Base-by-base conservation (phyloP, 2,797 vertebrate genomes). In the Luscinia megarhynchos region DNA sequence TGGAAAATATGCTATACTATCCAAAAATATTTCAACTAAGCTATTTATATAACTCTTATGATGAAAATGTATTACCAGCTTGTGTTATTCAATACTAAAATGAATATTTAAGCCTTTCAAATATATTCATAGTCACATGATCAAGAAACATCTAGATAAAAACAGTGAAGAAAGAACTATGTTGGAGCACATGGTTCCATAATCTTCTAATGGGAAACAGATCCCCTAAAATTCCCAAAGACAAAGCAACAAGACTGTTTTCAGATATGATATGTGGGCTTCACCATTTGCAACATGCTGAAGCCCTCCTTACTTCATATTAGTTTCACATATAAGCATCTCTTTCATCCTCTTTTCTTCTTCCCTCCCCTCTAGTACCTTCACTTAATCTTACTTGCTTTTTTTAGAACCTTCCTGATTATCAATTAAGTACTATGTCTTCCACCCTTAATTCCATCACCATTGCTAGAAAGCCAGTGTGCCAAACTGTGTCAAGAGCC, bases 311-410 rank as follows among this genome's bases (percentile, higher is more conserved):
- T 32, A 22, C 24, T 59, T 59, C 41, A 9, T 41, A 53, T 17
- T 74, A 66, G 75, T 75, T 91, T 91, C 41, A 68, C 0, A 0
- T 48, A 78, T 54, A 89, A 94, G 73, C 70, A 77, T 64, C 63
- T 72, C 78, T 89, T 79, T 73, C 89, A 96, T 69, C 69, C 76
- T 93, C 81, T 94, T 94, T 79, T 82, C 66, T 76, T 68, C 80
- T 84, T 84, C 57, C 67, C 38, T 85, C 69, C 55, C 51, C 48
- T 66, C 69, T 54, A 80, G 29, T 87, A 83, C 55, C 62, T 90
- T 89, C 72, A 87, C 67, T 86, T 96, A 94, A 92, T 89, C 91
- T 90, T 89, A 87, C 90, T 94, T 79, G 74, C 91, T 76, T 93
- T 87, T 95, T 96, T 88, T 94, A 95, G 84, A 86, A 48, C 38